Base-by-base conservation (phyloP, 2,113 vertebrate species). In the Oryzias javanicus region DNA sequence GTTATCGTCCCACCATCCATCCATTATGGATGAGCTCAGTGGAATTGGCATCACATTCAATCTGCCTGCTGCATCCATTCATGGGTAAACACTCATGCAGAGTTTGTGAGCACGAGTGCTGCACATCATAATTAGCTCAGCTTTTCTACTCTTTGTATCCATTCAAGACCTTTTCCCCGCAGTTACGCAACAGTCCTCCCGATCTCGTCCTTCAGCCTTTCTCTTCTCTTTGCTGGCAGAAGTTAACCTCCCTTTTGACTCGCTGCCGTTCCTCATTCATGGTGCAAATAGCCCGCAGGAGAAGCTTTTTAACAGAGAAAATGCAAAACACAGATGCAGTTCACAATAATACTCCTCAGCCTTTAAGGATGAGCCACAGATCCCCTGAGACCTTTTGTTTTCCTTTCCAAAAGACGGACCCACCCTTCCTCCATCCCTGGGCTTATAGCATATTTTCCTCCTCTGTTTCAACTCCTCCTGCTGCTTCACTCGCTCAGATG, bases 311-410 rank as follows among this genome's bases (percentile, higher is more conserved):
- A 74, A 56, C 60, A 61, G 22, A 29, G 22, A 57, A 75, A 71
- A 63, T 60, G 66, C 29, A 65, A 60, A 71, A 42, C 42, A 29
- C 17, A 61, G 61, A 15, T 19, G 20, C 12, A 42, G 54, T 42
- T 72, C 55, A 51, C 67, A 41, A 40, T 42, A 68, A 35, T 22
- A 45, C 40, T 54, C 42, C 48, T 60, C 55, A 55, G 74, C 76
- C 55, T 72, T 64, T 51, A 74, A 75, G 76, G 74, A 78, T 55
- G 22, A 66, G 65, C 72, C 60, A 80, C 49, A 76, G 71, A n/a
- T 80, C 47, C 68, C 62, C 45, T 72, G 67, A 62, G 27, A 53
- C 25, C 51, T 64, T 79, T 80, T 76, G 66, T 84, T 83, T 72
- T 72, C 29, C 56, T 78, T 27, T 65, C 29, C 63, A 53, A 80